Percentiles rank a stretch among this genome's conserved stretches.
Conservation (phyloP, 1,140 invertebrate genomes). For the Goniozus legneri region DNA sequence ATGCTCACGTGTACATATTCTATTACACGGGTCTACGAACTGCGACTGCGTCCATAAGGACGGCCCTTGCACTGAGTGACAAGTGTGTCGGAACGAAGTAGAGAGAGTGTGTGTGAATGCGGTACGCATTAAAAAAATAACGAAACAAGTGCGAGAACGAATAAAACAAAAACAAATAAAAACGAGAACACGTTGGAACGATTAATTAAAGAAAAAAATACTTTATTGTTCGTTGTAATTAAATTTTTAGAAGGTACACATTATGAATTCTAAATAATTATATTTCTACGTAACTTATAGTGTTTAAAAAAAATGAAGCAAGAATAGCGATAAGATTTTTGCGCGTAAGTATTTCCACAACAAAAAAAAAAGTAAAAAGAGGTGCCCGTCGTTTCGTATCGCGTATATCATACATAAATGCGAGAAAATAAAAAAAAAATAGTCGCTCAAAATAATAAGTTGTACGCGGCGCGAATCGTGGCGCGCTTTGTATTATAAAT, state of each 20-base stretch:
- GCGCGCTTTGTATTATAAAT: slow-evolving; percentile 50
- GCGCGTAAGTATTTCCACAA: slow-evolving; percentile 40
- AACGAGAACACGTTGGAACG: slow-evolving; percentile 17
- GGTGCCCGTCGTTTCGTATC: slow-evolving; percentile 38
- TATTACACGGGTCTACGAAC: slow-evolving; percentile 6
- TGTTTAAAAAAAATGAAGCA: slow-evolving; percentile 5
- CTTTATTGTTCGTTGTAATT: slow-evolving; percentile 45
- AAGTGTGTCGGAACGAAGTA: slow-evolving; percentile 5
- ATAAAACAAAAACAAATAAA: slow-evolving; percentile 15
- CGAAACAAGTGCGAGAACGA: not conserved
- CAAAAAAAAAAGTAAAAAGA: slow-evolving; percentile 16
- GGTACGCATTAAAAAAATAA: not conserved
- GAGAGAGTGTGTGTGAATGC: slow-evolving; percentile 3
- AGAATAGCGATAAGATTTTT: slow-evolving; percentile 31
- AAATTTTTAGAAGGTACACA: slow-evolving; percentile 38
- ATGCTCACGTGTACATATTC: slow-evolving; percentile 24
- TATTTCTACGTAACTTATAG: slow-evolving; percentile 48
- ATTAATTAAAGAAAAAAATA: slow-evolving; percentile 44
- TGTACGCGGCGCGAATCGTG: slow-evolving; percentile 41
- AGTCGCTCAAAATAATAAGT: slow-evolving; percentile 14
- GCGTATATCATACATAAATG: slow-evolving; percentile 38
- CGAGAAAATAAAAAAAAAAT: slow-evolving; percentile 13
- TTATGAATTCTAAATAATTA: slow-evolving; percentile 49
- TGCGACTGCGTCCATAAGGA: no score
- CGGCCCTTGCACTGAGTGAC: not conserved